Evolutionary conservation across 2,797 vertebrate species (phyloP).

Genomic region (Sebastes vulpes): DNA sequence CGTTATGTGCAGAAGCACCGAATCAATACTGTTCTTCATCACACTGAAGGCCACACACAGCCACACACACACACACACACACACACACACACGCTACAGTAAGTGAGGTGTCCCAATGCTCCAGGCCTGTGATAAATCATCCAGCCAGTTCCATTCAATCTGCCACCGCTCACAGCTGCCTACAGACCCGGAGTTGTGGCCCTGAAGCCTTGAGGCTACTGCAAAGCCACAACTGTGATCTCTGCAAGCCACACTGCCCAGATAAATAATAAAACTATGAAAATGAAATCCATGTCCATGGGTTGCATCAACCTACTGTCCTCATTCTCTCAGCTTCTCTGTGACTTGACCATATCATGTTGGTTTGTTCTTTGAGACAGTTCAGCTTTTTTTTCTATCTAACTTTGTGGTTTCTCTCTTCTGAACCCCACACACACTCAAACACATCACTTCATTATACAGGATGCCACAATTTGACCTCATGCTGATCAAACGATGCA

Average conservation of each 20-base stretch:
- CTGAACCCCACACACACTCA: neutral
- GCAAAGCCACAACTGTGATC: conserved; percentile 51
- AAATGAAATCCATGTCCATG: conserved; percentile 15
- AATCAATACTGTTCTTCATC: conserved; percentile 56
- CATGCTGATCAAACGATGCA: neutral
- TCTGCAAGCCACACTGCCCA: conserved; percentile 30
- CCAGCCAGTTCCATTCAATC: conserved; percentile 66
- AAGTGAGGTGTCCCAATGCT: conserved; percentile 47
- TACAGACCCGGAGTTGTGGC: conserved; percentile 35
- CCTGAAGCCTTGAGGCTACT: conserved; percentile 33
- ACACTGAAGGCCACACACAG: conserved; percentile 25
- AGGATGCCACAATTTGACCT: neutral
- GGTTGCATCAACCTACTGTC: conserved; percentile 35
- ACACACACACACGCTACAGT: conserved; percentile 15
- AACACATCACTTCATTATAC: neutral
- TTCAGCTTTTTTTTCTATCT: neutral
- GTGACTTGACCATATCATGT: conserved; percentile 2
- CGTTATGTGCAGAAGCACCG: conserved; percentile 39
- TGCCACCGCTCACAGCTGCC: conserved; percentile 60
- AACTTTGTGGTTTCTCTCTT: neutral
- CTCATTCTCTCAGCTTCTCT: neutral
- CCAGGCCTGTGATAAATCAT: conserved; percentile 74
- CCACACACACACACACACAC: conserved; percentile 1
- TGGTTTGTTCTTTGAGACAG: neutral
- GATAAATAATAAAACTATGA: conserved; percentile 27